Conservation (phyloP, 2,113 vertebrate species). For the Etheostoma spectabile region DNA sequence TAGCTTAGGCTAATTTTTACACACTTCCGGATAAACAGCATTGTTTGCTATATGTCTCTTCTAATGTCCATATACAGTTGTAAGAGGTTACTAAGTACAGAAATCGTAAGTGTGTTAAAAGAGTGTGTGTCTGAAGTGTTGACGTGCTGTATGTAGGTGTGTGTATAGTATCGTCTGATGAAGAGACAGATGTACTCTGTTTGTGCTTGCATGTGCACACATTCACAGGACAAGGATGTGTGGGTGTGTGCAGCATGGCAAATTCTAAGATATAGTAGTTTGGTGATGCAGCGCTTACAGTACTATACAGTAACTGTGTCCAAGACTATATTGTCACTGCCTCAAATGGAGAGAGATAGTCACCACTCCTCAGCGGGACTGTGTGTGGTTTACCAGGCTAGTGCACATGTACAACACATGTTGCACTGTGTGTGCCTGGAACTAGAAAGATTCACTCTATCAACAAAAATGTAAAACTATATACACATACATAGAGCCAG, state of each 20-base stretch:
- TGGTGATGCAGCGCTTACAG: slow-evolving; percentile 26
- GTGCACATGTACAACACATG: slow-evolving; percentile 52
- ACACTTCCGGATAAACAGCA: neutral
- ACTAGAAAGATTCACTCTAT: slow-evolving; percentile 26
- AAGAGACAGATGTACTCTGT: slow-evolving; percentile 32
- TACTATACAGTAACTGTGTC: slow-evolving; percentile 28
- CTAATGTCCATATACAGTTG: neutral
- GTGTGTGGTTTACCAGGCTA: slow-evolving; percentile 27
- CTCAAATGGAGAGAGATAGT: slow-evolving; percentile 27
- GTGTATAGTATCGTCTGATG: slow-evolving; percentile 23
- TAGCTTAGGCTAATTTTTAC: slow-evolving; percentile 12
- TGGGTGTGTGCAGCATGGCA: slow-evolving; percentile 24
- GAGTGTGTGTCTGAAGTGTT: slow-evolving; percentile 36
- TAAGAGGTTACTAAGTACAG: neutral
- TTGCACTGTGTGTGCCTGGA: slow-evolving; percentile 19
- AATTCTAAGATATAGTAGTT: slow-evolving; percentile 30
- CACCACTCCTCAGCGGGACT: slow-evolving; percentile 6
- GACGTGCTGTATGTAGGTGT: slow-evolving; percentile 20
- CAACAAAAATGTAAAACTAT: slow-evolving; percentile 25
- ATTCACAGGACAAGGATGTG: slow-evolving; percentile 14
- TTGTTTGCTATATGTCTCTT: neutral
- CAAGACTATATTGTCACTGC: slow-evolving; percentile 27
- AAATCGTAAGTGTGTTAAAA: slow-evolving; percentile 22
- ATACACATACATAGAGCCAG: slow-evolving; percentile 9
- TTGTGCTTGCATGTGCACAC: slow-evolving; percentile 26